Percentiles rank a stretch among this genome's conserved stretches.
phyloP scores from a whole-genome alignment of 2,888 invertebrate genomes.

The Eristalinus sepulchralis region DNA sequence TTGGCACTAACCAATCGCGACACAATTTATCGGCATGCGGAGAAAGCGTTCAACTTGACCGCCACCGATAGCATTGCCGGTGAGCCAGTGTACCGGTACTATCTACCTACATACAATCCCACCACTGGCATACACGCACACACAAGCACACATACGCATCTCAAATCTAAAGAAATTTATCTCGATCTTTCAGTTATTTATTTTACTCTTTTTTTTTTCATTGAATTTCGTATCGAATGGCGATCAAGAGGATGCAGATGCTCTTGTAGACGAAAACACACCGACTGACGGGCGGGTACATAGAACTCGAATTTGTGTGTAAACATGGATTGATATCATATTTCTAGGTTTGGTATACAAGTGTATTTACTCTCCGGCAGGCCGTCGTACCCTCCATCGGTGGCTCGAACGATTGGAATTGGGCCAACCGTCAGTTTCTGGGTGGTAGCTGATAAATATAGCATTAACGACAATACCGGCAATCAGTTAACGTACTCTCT shows the following conservation, averaged over 20 bases:
- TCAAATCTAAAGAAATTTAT: constrained; percentile 34
- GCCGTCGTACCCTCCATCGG: no score
- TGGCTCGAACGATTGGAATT: background rate
- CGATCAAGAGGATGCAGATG: constrained; percentile 50
- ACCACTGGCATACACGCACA: background rate
- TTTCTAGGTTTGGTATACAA: constrained; percentile 22
- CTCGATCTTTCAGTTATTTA: constrained; percentile 10
- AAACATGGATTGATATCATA: constrained; percentile 10
- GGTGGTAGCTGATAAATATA: constrained; percentile 8
- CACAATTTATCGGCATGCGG: constrained; percentile 61
- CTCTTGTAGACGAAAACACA: constrained; percentile 2
- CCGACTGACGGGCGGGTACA: constrained; percentile 12
- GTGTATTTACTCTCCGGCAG: background rate
- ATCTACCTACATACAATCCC: constrained; percentile 40
- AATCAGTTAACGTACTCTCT: constrained; percentile 6
- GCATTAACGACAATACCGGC: background rate
- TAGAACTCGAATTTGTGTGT: background rate
- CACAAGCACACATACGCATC: constrained; percentile 8
- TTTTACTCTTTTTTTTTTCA: constrained; percentile 13
- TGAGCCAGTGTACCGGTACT: background rate
- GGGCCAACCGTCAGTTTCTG: constrained; percentile 24
- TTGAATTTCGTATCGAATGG: constrained; percentile 46
- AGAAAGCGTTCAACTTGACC: constrained; percentile 62
- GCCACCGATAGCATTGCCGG: constrained; percentile 35
- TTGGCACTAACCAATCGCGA: constrained; percentile 45